Base-by-base conservation (phyloP, 2,797 vertebrate genomes). In the Sebastes wilsoni region DNA sequence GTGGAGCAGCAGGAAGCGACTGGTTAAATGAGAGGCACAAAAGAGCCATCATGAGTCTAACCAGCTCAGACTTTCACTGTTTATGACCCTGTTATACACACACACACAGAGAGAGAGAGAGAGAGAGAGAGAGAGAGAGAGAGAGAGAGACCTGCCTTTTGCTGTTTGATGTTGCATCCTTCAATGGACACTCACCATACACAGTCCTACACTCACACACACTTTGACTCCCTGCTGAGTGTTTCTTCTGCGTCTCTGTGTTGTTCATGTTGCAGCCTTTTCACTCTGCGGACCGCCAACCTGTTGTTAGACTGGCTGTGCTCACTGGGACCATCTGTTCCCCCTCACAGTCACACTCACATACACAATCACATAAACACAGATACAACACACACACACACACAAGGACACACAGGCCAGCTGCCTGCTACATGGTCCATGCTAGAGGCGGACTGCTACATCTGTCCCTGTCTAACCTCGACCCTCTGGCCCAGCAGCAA, bases 281-380 rank as follows among this genome's bases (percentile, higher is more conserved):
- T 89, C 92, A 88, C 90, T 88, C 66, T 27, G 30, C 10, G 46
- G 79, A 85, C 83, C 79, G 81, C 79, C 92, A 92, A 95, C 94
- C 94, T 96, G 95, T 95, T 95, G 92, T 93, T 81, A 79, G 75
- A 75, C 89, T 89, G 79, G 78, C 87, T 84, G 49, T 80, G 81
- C 87, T 91, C 87, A 86, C 84, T 90, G 79, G 85, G 85, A 89
- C 94, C 95, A 96, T 96, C 95, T 96, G 96, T 93, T 96, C 90
- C 85, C 80, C 85, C 91, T 94, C 89, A 92, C 87, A 78, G 56
- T 72, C 89, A 75, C 69, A 68, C 73, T 12, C 18, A 74, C 49
- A 80, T 13, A 27, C 64, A 49, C 69, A 28, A 20, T 22, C 73
- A 46, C 72, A 73, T 23, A 66, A 59, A 73, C 66, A 76, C 59